phyloP scores from a whole-genome alignment of 2,888 invertebrate species.

The Listrodromus nycthemerus region DNA sequence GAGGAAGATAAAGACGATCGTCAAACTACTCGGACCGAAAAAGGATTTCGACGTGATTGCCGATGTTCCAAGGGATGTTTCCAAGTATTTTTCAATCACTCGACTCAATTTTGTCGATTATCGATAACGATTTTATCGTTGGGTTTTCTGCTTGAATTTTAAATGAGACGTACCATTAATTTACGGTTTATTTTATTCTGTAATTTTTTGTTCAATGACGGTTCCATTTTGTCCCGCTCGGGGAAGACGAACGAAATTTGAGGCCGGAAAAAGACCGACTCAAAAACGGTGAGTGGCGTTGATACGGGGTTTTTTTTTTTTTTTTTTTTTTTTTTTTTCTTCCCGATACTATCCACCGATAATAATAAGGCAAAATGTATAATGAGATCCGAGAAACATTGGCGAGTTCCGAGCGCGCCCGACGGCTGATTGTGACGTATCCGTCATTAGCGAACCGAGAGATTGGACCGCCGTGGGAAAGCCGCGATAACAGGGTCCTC shows the following conservation, averaged over 20 bases:
- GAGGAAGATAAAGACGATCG: constrained; percentile 50
- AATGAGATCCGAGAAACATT: constrained; percentile 51
- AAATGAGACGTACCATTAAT: too few relatives aligned
- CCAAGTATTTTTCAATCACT: background rate
- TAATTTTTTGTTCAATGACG: too few relatives aligned
- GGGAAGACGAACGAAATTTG: background rate
- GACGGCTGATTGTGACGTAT: constrained; percentile 62
- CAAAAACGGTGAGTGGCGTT: background rate
- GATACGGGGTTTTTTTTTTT: constrained; percentile 21
- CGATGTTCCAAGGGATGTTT: background rate
- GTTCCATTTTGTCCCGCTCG: background rate
- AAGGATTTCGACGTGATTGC: background rate
- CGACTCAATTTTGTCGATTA: background rate
- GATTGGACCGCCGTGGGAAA: constrained; percentile 73
- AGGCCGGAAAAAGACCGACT: background rate
- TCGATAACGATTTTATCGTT: background rate
- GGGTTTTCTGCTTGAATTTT: background rate
- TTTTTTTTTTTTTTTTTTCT: constrained; percentile 24
- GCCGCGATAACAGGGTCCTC: constrained; percentile 69
- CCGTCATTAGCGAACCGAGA: constrained; percentile 61
- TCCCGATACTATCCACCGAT: background rate
- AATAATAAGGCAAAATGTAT: constrained; percentile 23
- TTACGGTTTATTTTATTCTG: too few relatives aligned
- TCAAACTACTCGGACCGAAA: constrained; percentile 29
- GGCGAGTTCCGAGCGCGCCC: constrained; percentile 63